Conservation (phyloP, 2,113 vertebrate genomes). For the Lycaon pictus region DNA sequence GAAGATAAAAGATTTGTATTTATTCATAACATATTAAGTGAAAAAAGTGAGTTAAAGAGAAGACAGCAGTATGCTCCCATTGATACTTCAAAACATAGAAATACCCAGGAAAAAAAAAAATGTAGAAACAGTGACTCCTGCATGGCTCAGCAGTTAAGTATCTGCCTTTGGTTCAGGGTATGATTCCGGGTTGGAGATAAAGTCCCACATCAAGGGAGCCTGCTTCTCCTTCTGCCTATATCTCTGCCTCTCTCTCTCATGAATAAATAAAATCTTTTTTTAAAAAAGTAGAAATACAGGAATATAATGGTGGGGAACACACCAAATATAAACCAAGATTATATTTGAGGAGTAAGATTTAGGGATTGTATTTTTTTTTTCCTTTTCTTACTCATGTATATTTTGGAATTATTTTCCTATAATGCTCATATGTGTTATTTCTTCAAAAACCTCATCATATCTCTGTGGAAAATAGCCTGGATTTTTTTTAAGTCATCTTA, state of each 20-base stretch:
- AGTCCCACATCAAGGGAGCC: too few species aligned
- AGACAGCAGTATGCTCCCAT: fast-evolving
- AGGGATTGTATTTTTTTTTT: background rate
- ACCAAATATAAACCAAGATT: background rate
- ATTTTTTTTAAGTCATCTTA: background rate
- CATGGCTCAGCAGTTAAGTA: too few species aligned
- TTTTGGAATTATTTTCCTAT: background rate
- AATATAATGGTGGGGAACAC: background rate
- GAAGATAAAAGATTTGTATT: background rate
- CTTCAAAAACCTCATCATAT: background rate
- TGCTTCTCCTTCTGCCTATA: too few species aligned
- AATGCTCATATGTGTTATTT: background rate
- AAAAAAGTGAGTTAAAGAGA: background rate
- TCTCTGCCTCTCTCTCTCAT: too few species aligned
- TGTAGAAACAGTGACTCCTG: too few species aligned
- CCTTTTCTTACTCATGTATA: background rate
- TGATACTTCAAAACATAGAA: background rate
- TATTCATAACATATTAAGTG: background rate
- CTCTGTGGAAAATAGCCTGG: background rate
- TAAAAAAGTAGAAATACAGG: background rate
- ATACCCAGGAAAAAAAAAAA: background rate
- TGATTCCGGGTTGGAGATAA: too few species aligned
- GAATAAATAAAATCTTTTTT: too few species aligned
- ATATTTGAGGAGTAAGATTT: background rate
- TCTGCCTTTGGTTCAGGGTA: too few species aligned